Evolutionary conservation across 1,140 invertebrate genomes (phyloP).

Genomic region (Drosophila tani): DNA sequence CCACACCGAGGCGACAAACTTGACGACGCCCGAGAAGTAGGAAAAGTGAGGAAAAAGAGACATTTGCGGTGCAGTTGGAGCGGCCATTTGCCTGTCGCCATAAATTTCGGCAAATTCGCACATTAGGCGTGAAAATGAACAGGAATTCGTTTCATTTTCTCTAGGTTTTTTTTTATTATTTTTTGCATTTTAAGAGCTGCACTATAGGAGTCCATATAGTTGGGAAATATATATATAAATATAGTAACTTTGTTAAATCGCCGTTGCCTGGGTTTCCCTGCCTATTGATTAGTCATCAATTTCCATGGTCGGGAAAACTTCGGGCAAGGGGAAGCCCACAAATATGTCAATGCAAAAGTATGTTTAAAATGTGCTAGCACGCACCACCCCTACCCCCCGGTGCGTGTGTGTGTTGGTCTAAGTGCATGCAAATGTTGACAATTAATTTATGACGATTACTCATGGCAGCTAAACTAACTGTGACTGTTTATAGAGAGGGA

Average conservation of each 20-base stretch:
- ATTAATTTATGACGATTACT: constrained; percentile 84
- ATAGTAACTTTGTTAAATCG: constrained; percentile 22
- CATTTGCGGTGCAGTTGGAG: constrained; percentile 70
- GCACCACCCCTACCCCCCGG: not conserved
- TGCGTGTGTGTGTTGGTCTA: constrained; percentile 56
- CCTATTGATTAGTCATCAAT: constrained; percentile 80
- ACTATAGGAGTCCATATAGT: not conserved
- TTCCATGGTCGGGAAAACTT: constrained; percentile 41
- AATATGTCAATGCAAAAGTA: constrained; percentile 79
- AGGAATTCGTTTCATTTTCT: constrained; percentile 39
- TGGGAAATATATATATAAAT: not conserved
- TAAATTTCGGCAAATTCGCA: constrained; percentile 78
- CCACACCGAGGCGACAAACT: constrained; percentile 35
- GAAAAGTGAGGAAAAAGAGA: constrained; percentile 15
- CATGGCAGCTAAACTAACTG: constrained; percentile 83
- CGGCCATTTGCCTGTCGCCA: constrained; percentile 68
- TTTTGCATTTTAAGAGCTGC: not conserved
- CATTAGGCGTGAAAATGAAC: constrained; percentile 70
- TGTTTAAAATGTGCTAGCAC: constrained; percentile 61
- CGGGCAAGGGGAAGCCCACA: constrained; percentile 26
- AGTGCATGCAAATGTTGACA: constrained; percentile 83
- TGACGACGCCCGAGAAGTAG: constrained; percentile 27
- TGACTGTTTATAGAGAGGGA: constrained; percentile 44
- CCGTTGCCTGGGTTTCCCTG: constrained; percentile 62
- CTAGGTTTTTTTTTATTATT: constrained; percentile 9